phyloP scores from a whole-genome alignment of 2,888 invertebrate genomes.

The Lucinisca nassula region DNA sequence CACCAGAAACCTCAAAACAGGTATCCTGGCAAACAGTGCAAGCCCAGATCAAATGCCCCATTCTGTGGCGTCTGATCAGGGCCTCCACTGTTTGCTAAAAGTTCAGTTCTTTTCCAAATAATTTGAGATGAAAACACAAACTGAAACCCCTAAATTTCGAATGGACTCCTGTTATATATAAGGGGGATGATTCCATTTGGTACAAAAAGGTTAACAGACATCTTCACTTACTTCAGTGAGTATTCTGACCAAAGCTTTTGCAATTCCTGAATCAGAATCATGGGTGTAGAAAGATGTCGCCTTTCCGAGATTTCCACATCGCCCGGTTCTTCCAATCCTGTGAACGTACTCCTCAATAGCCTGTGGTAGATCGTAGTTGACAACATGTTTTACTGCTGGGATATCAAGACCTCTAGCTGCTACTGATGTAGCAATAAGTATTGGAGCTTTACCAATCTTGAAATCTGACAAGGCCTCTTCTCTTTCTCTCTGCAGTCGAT shows the following conservation, averaged over 20 bases:
- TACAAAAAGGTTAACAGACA: too few relatives aligned
- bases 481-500: conserved; percentile 92
- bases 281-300: conserved; percentile 81
- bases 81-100: too few relatives aligned
- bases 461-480: conserved; percentile 94
- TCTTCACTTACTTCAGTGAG: conserved; percentile 90
- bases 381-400: conserved; percentile 99
- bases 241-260: conserved; percentile 91
- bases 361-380: conserved; percentile 99
- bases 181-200: too few relatives aligned
- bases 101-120: too few relatives aligned
- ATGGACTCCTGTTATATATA: too few relatives aligned
- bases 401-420: conserved; percentile 95
- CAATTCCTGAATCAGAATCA: conserved; percentile 90
- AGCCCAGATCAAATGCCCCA: too few relatives aligned
- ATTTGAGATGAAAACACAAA: too few relatives aligned
- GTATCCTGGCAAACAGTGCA: too few relatives aligned
- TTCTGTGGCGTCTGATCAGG: too few relatives aligned
- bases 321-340: conserved; percentile 98
- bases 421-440: conserved; percentile 98
- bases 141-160: too few relatives aligned
- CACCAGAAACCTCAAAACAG: too few relatives aligned
- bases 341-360: conserved; percentile 99
- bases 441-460: conserved; percentile 92
- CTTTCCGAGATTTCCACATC: conserved; percentile 98